These are phyloP conservation scores for Gambelia wislizenii DNA, from an alignment of 2,797 vertebrate genomes.

Conservation along the genomic window DNA sequence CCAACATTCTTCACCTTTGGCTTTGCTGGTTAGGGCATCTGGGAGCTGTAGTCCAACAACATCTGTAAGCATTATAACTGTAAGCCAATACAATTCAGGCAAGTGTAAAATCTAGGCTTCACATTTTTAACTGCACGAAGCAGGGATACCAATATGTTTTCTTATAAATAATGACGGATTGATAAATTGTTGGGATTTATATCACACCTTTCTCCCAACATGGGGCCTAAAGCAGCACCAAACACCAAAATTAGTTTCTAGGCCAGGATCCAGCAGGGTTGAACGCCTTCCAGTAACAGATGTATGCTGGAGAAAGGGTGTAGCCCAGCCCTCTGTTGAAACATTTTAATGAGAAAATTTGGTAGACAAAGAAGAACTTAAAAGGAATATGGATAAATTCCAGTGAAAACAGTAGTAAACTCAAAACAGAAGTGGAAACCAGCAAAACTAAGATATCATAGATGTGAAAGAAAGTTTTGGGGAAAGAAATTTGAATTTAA, in stretches of 20 bases:
- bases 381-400: not conserved
- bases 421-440: not conserved
- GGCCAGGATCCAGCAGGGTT: not conserved
- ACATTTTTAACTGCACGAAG: not conserved
- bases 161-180: slow-evolving; percentile 25
- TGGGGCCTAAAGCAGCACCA: not conserved
- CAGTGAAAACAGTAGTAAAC: not conserved
- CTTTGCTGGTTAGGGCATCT: too few species aligned
- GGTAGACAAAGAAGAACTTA: not conserved
- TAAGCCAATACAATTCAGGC: too few species aligned
- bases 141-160: not conserved
- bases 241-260: not conserved
- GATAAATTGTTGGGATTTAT: too few species aligned
- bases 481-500: not conserved
- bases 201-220: too few species aligned
- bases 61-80: not conserved
- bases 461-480: not conserved
- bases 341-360: not conserved
- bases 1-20: too few species aligned
- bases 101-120: too few species aligned
- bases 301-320: not conserved
- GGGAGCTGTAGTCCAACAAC: not conserved
- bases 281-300: not conserved
- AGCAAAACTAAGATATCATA: not conserved
- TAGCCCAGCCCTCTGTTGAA: not conserved